A percentile compares a stretch with the other conserved stretches of the same genome.
Evolutionary conservation across 2,797 vertebrate species (phyloP).

Genomic region (Arrhamphus sclerolepis): DNA sequence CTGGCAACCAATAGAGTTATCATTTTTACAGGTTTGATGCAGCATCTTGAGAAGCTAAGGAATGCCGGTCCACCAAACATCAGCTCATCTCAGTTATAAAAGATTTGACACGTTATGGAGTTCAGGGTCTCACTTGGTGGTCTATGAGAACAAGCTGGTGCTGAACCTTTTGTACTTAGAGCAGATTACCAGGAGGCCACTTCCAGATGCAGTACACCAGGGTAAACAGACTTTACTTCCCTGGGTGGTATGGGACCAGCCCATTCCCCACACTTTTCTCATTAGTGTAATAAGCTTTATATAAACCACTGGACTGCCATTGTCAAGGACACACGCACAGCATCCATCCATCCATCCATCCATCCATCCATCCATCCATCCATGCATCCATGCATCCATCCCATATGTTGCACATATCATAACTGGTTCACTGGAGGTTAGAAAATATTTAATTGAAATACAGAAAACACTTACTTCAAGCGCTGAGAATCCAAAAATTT

Average conservation of each 20-base stretch:
- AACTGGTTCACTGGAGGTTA: constrained; percentile 17
- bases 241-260: constrained; percentile 79
- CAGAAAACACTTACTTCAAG: not conserved
- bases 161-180: constrained; percentile 79
- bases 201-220: constrained; percentile 78
- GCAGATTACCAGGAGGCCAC: constrained; percentile 79
- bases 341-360: constrained; percentile 36
- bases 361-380: constrained; percentile 11
- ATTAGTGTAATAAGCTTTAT: constrained; percentile 81
- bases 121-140: constrained; percentile 74
- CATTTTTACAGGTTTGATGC: no score
- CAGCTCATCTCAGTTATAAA: constrained; percentile 61
- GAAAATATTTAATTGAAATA: constrained; percentile 5
- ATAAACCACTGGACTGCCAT: constrained; percentile 68
- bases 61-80: constrained; percentile 35
- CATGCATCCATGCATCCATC: no score
- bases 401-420: constrained; percentile 39
- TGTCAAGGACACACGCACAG: constrained; percentile 70
- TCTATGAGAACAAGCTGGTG: constrained; percentile 81
- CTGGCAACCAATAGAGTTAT: no score
- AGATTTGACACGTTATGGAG: constrained; percentile 61
- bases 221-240: constrained; percentile 63
- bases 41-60: no score
- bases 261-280: constrained; percentile 78
- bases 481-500: not conserved